Conservation (phyloP, 2,113 vertebrate species). For the Eublepharis macularius region DNA sequence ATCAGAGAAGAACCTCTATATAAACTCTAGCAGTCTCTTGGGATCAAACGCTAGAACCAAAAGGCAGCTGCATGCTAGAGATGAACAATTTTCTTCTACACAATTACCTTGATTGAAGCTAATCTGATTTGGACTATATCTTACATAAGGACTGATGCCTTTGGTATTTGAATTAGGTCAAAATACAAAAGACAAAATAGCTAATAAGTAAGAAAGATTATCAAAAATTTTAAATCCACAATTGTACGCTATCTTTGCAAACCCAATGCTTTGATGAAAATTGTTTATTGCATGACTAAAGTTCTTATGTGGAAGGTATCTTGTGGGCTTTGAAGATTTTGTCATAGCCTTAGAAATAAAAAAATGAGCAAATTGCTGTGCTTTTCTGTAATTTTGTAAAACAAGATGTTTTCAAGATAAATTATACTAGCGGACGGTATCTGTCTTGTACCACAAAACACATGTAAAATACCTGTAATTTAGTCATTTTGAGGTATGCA, state of each 20-base stretch:
- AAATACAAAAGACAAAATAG: slow-evolving; percentile 81
- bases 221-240: slow-evolving; percentile 75
- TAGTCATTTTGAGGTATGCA: slow-evolving; percentile 80
- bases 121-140: slow-evolving; percentile 78
- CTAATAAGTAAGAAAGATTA: slow-evolving; percentile 80
- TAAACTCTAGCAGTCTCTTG: slow-evolving; percentile 57
- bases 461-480: slow-evolving; percentile 88
- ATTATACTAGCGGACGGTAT: slow-evolving; percentile 87
- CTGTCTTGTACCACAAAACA: slow-evolving; percentile 84
- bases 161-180: slow-evolving; percentile 77
- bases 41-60: slow-evolving; percentile 75
- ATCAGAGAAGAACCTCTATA: slow-evolving; percentile 34
- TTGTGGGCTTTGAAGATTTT: slow-evolving; percentile 92
- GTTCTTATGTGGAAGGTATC: slow-evolving; percentile 81
- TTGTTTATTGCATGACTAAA: slow-evolving; percentile 83
- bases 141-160: slow-evolving; percentile 68
- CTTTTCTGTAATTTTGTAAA: slow-evolving; percentile 95
- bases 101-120: slow-evolving; percentile 84
- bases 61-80: slow-evolving; percentile 71
- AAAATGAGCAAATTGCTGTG: slow-evolving; percentile 91
- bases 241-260: slow-evolving; percentile 75
- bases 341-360: slow-evolving; percentile 78
- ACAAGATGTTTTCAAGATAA: slow-evolving; percentile 85
- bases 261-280: slow-evolving; percentile 82
- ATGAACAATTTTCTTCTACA: slow-evolving; percentile 74